Base-by-base conservation (phyloP, 2,113 vertebrate genomes). In the Triplophysa rosa region DNA sequence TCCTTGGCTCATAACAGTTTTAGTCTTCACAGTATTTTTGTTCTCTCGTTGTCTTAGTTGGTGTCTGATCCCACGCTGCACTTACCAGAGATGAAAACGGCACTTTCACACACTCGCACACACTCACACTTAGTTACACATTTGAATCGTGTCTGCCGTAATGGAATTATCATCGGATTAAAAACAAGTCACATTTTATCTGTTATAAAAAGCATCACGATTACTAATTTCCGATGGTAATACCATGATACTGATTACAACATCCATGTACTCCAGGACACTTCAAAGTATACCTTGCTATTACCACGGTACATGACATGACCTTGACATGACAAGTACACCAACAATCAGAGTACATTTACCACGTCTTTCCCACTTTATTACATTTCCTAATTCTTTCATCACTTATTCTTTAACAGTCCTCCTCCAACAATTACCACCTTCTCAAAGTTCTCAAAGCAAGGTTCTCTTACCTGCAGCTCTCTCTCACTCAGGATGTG, bases 381-480 rank as follows among this genome's bases (percentile, higher is more conserved):
- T 72, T 21, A 12, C 23, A 21, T 26, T 56, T 19, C 21, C 3
- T 29, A 13, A 29, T n/a, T 72, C 1, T 37, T n/a, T 26, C 3
- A 21, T 19, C n/a, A 4, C 12, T 61, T 23, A 8, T 23, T 24
- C n/a, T 61, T 16, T 9, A 21, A 17, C 40, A 52, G n/a, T n/a
- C 29, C 12, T 33, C 58, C 49, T 26, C 19, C 37, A 17, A 24
- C 21, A 33, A 47, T 47, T 21, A 9, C 8, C 17, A 2, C 63
- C 77, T 76, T 80, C 68, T 19, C 23, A 80, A 68, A 75, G 79
- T 80, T 49, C 12, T 11, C 14, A 62, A 67, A 75, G 23, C 23
- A 2, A 42, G 49, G 4, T 37, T 56, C 12, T 67, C 76, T 62
- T 82, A 79, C 80, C 77, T 77, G 19, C 10, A 29, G 70, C 17